Conservation (phyloP, 2,888 invertebrate species). For the Nephrotoma guestfalica region DNA sequence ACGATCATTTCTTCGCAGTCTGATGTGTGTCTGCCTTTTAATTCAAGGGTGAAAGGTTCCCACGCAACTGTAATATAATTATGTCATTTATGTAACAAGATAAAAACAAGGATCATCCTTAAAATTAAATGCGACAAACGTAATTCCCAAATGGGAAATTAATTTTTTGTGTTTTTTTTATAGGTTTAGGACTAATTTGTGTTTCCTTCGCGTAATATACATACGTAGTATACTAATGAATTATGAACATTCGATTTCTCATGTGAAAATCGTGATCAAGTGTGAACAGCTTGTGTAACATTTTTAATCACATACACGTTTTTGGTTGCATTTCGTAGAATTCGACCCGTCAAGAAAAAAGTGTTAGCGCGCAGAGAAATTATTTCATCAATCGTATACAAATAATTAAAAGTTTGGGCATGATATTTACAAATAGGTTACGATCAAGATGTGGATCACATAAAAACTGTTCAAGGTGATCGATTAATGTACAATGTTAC, state of each 20-base stretch:
- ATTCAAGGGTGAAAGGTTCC: conserved; percentile 4
- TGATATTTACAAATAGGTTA: not conserved
- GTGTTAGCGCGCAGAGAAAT: not conserved
- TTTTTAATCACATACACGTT: no score
- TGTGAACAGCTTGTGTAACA: not conserved
- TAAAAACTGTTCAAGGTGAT: not conserved
- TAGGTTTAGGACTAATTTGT: not conserved
- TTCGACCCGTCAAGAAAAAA: not conserved
- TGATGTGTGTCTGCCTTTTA: not conserved
- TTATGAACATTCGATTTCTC: not conserved
- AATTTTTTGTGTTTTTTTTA: not conserved
- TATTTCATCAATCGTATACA: not conserved
- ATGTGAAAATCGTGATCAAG: not conserved
- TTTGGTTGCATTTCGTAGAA: not conserved
- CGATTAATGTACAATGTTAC: not conserved
- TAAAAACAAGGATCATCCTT: not conserved
- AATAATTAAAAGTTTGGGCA: not conserved
- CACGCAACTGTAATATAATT: not conserved
- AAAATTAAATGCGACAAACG: not conserved
- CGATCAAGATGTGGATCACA: not conserved
- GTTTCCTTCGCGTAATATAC: not conserved
- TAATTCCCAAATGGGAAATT: conserved; percentile 1
- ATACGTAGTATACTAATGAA: not conserved
- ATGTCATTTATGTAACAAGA: not conserved
- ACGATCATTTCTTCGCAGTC: not conserved